Evolutionary conservation across 2,888 invertebrate genomes (phyloP), one percentile per base, ranked within the genome.

Genomic region (Rambutsinella grinnellia): DNA sequence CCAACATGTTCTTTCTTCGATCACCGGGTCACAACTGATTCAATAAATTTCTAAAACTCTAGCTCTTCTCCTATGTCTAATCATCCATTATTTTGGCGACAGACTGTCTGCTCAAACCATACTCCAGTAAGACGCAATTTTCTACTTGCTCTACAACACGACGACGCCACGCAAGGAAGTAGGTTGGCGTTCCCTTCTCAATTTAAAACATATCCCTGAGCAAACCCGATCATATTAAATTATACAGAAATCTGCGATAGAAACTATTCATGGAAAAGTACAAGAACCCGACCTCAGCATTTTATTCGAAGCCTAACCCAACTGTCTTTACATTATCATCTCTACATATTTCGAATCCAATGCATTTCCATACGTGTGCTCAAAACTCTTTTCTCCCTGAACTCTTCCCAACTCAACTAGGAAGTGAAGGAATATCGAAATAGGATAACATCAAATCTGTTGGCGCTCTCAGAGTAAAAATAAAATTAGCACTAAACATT

Each of bases 261-360:
- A n/a, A n/a, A n/a, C n/a, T n/a, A 71, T 58, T 72, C 72, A 72
- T 72, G 74, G 74, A 74, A 74, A 74, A 74, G 54, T 61, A 74
- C 60, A 51, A 51, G 27, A n/a, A n/a, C 49, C 23, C 54, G 49
- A 21, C 36, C 36, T 36, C 36, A 36, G 36, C 36, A 36, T 36
- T 8, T 36, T 36, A 5, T 36, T 36, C 6, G 6, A 36, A 36
- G 36, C 71, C 75, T 75, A 68, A 67, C 75, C 21, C 75, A 75
- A 75, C 62, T 49, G 49, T n/a, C n/a, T n/a, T n/a, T n/a, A n/a
- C n/a, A n/a, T n/a, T n/a, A n/a, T n/a, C n/a, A n/a, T n/a, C n/a
- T n/a, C n/a, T 49, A 49, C 49, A 49, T 49, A 17, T 49, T 8
- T 17, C n/a, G 19, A 13, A 49, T n/a, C 49, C n/a, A 15, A 49